These are phyloP conservation scores for Arrhamphus sclerolepis DNA, from an alignment of 2,797 vertebrate species.

Conservation along the genomic window DNA sequence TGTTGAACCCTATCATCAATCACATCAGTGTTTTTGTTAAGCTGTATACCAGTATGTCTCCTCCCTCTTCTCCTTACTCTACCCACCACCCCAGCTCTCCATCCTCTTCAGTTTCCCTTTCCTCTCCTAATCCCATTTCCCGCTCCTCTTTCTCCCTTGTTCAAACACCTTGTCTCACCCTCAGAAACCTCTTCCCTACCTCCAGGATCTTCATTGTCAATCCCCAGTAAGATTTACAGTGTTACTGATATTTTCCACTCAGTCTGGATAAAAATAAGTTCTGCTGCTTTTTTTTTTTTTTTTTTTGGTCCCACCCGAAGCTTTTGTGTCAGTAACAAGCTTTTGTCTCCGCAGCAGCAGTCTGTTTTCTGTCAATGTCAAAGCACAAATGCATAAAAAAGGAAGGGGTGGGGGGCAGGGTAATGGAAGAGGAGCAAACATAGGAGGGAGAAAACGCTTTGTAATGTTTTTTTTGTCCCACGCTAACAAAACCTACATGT, in stretches of 20 bases:
- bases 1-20: slow-evolving; percentile 48
- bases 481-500: slow-evolving; percentile 41
- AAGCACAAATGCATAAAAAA: slow-evolving; percentile 33
- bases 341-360: slow-evolving; percentile 68
- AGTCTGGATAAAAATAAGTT: slow-evolving; percentile 64
- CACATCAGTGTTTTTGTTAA: slow-evolving; percentile 66
- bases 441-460: slow-evolving; percentile 38
- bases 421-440: slow-evolving; percentile 36
- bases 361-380: slow-evolving; percentile 69
- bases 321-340: slow-evolving; percentile 71
- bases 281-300: slow-evolving; percentile 36
- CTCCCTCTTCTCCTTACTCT: slow-evolving; percentile 46
- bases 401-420: neutral
- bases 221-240: slow-evolving; percentile 46
- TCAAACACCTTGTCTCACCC: slow-evolving; percentile 15
- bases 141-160: slow-evolving; percentile 33
- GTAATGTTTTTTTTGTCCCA: slow-evolving; percentile 35
- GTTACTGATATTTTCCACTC: slow-evolving; percentile 55
- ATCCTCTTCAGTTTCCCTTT: slow-evolving; percentile 58
- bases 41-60: slow-evolving; percentile 73
- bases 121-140: slow-evolving; percentile 67
- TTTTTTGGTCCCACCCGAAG: slow-evolving; percentile 68
- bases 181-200: slow-evolving; percentile 6
- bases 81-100: slow-evolving; percentile 30
- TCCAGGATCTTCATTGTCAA: slow-evolving; percentile 24